Evolutionary conservation across 2,888 invertebrate genomes (phyloP).

Genomic region (Steinernema carpocapsae): DNA sequence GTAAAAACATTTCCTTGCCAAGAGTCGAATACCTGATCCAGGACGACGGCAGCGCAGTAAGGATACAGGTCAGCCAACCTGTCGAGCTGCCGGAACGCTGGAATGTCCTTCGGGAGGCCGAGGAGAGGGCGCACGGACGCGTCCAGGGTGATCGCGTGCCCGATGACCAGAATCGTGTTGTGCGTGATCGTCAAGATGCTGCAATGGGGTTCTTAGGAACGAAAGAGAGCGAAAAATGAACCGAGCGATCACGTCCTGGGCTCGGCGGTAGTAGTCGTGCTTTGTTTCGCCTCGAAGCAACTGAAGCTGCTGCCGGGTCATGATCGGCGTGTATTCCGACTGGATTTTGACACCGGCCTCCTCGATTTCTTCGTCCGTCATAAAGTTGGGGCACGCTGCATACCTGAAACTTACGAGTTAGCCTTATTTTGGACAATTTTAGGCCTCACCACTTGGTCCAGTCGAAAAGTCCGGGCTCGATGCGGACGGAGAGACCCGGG

Average conservation of each 20-base stretch:
- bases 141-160: conserved; percentile 87
- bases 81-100: conserved; percentile 37
- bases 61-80: conserved; percentile 42
- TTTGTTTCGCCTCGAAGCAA: conserved; percentile 32
- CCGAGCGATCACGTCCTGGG: conserved; percentile 30
- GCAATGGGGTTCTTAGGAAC: not conserved
- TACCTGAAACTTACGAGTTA: not conserved
- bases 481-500: conserved; percentile 17
- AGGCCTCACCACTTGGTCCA: conserved; percentile 35
- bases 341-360: conserved; percentile 1
- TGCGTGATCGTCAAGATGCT: conserved; percentile 51
- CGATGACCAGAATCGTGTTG: conserved; percentile 85
- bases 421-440: not conserved
- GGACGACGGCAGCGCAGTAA: conserved; percentile 42
- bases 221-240: not conserved
- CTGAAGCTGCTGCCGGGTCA: not conserved
- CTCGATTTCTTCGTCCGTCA: conserved; percentile 15
- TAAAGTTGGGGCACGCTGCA: not conserved
- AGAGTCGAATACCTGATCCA: conserved; percentile 41
- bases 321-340: not conserved
- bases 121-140: conserved; percentile 79
- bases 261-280: conserved; percentile 39
- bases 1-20: too few species aligned
- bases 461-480: conserved; percentile 42
- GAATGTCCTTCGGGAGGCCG: conserved; percentile 70